A percentile compares a stretch with the other conserved stretches of the same genome.
Evolutionary conservation across 2,113 vertebrate species (phyloP).

Genomic region (Cnemophilus loriae): DNA sequence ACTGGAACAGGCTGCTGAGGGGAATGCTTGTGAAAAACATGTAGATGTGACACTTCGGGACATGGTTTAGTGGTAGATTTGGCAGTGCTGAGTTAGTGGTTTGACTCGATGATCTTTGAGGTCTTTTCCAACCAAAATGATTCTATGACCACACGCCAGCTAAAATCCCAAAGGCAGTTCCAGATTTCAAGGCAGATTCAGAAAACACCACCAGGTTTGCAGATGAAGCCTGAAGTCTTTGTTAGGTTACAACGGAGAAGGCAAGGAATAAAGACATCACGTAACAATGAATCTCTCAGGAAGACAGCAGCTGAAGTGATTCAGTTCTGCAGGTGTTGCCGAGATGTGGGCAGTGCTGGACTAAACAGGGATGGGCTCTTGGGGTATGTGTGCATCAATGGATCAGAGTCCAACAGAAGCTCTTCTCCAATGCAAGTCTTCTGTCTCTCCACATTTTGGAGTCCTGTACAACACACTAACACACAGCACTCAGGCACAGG

Average conservation of each 20-base stretch:
- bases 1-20: background rate
- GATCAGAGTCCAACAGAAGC: background rate
- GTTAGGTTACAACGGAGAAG: background rate
- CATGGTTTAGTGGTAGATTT: background rate
- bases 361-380: background rate
- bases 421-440: background rate
- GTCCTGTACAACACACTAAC: background rate
- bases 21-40: background rate
- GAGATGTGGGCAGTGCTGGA: background rate
- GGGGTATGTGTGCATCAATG: background rate
- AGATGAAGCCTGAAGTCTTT: background rate
- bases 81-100: background rate
- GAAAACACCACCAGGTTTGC: background rate
- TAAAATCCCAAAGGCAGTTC: background rate
- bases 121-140: background rate
- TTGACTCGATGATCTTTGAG: background rate
- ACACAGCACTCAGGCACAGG: background rate
- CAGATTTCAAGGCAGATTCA: background rate
- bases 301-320: background rate
- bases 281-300: background rate
- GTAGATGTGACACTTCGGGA: background rate
- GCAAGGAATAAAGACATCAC: background rate
- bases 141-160: background rate
- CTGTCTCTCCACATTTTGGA: background rate
- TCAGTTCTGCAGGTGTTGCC: background rate